phyloP scores from a whole-genome alignment of 2,113 vertebrate species.

The Argyrosomus japonicus region DNA sequence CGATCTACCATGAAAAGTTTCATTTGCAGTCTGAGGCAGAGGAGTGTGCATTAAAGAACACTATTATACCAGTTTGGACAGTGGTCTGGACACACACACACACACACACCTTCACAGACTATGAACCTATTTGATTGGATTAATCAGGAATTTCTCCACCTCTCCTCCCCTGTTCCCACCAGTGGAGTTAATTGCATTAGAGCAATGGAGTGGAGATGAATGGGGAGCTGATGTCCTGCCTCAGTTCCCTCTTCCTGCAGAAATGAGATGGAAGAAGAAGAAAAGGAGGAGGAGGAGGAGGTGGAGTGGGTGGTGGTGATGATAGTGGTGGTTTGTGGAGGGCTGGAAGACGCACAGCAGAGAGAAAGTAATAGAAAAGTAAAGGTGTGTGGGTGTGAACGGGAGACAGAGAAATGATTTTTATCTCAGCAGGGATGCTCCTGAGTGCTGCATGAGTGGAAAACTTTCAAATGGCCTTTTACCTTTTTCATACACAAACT shows the following conservation, averaged over 20 bases:
- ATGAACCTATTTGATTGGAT: slow-evolving; percentile 70
- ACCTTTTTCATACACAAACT: not conserved
- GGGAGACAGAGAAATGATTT: slow-evolving; percentile 16
- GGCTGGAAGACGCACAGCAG: slow-evolving; percentile 26
- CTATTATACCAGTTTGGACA: slow-evolving; percentile 15
- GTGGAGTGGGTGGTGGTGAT: not conserved
- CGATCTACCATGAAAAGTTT: slow-evolving; percentile 47
- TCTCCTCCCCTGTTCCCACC: slow-evolving; percentile 68
- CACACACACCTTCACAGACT: not conserved
- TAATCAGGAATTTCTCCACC: slow-evolving; percentile 70
- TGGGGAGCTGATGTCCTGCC: slow-evolving; percentile 66
- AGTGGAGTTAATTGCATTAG: slow-evolving; percentile 82
- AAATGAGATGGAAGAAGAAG: slow-evolving; percentile 53
- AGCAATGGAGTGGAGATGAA: slow-evolving; percentile 70
- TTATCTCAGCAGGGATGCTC: slow-evolving; percentile 11
- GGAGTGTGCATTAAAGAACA: not conserved
- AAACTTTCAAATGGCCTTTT: slow-evolving; percentile 11
- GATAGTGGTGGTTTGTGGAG: slow-evolving; percentile 13
- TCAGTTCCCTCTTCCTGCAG: slow-evolving; percentile 48
- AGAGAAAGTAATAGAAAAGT: slow-evolving; percentile 45
- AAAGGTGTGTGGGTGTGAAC: slow-evolving; percentile 34
- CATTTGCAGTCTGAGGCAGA: slow-evolving; percentile 46
- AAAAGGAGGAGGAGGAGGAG: slow-evolving; percentile 1
- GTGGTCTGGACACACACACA: not conserved
- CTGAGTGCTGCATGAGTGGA: slow-evolving; percentile 2